phyloP scores from a whole-genome alignment of 2,888 invertebrate genomes.

The Parnassius glacialis region DNA sequence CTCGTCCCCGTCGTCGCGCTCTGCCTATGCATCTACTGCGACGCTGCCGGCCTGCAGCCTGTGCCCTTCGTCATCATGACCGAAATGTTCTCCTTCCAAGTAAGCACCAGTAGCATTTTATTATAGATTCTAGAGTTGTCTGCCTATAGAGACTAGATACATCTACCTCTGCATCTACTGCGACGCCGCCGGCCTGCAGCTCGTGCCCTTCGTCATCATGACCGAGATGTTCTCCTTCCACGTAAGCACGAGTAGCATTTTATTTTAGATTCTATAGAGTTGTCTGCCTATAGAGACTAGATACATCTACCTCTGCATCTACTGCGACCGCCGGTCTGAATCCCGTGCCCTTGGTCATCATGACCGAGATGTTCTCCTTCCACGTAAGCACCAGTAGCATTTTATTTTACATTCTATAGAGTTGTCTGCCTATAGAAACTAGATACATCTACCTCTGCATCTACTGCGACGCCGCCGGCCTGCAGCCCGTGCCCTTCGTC shows the following conservation, averaged over 20 bases:
- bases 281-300: too few species aligned
- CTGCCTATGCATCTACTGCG: constrained; percentile 72
- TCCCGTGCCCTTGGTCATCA: constrained; percentile 70
- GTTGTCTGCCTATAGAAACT: too few species aligned
- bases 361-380: constrained; percentile 70
- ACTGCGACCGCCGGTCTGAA: constrained; percentile 60
- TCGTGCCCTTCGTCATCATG: constrained; percentile 73
- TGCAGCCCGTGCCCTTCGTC: constrained; percentile 72
- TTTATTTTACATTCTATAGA: too few species aligned
- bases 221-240: constrained; percentile 74
- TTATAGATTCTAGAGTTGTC: too few species aligned
- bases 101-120: constrained; percentile 28
- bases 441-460: too few species aligned
- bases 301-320: too few species aligned
- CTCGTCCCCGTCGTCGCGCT: constrained; percentile 61
- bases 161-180: constrained; percentile 72
- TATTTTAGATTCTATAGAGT: too few species aligned
- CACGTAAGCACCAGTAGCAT: too few species aligned
- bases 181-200: constrained; percentile 70
- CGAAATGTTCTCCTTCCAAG: constrained; percentile 73
- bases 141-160: too few species aligned
- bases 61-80: constrained; percentile 75
- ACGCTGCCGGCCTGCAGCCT: constrained; percentile 70
- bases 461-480: too few species aligned
- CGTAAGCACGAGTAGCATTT: constrained; percentile 37